Evolutionary conservation across 2,113 vertebrate genomes (phyloP), one percentile per base, ranked within the genome.

Genomic region (Microtus montanus): DNA sequence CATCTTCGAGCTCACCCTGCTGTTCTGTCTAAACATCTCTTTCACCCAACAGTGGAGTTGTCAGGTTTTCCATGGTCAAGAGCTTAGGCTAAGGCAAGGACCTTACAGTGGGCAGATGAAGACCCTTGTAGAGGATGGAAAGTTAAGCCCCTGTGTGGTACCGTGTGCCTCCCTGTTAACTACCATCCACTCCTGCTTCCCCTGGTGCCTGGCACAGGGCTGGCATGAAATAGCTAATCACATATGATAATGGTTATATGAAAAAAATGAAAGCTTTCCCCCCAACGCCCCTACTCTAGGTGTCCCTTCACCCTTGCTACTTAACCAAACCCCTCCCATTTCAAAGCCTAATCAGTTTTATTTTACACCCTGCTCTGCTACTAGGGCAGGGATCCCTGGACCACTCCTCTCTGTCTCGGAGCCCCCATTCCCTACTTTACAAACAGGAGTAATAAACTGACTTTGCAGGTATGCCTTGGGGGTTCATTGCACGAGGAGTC

Each of bases 51-150:
- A 88, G 35, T 24, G 41, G 24, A 54, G 71, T 12, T 63, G 33
- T 79, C 49, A 54, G 52, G 41, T 47, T 91, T 80, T 41, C 35
- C 68, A 86, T 82, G 80, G 75, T 61, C 80, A 96, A 58, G 78
- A 68, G 28, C 49, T 80, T 35, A 84, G 78, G 26, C 19, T 44
- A 49, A 33, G 83, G 44, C 24, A 73, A 85, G 79, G 75, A 30
- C 13, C n/a, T 82, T 61, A 38, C n/a, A 66, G 3, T 0, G 1
- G 52, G 38, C 77, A 78, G 24, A 52, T 13, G 33, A 13, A 49
- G 38, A 20, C 44, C 63, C 64, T n/a, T 38, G 41, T 0, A 3
- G 24, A 63, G 20, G 12, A 15, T 70, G 7, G 33, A 66, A 1
- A 44, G n/a, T 35, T 30, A 73, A 80, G 9, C 35, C 61, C 90